Evolutionary conservation across 2,888 invertebrate genomes (phyloP).

Genomic region (Neoaliturus tenellus): DNA sequence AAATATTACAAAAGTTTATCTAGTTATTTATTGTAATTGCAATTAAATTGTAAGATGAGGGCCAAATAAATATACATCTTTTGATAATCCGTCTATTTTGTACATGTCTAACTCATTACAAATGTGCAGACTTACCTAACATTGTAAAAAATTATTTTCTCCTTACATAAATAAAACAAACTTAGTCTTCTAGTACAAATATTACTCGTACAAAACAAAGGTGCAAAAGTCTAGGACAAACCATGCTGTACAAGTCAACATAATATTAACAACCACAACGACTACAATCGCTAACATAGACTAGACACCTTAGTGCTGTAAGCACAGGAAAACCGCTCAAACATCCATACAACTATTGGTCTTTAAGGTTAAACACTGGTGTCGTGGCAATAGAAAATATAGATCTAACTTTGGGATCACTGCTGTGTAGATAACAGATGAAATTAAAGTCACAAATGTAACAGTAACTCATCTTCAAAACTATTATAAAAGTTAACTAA

Average conservation of each 20-base stretch:
- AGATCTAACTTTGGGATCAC: slow-evolving; percentile 41
- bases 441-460: too few relatives aligned
- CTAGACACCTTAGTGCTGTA: slow-evolving; percentile 54
- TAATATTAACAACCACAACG: slow-evolving; percentile 22
- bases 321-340: slow-evolving; percentile 11
- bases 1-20: too few relatives aligned
- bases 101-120: slow-evolving; percentile 34
- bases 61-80: too few relatives aligned
- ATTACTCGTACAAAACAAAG: slow-evolving; percentile 31
- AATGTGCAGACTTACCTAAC: slow-evolving; percentile 47
- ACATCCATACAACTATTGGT: slow-evolving; percentile 43
- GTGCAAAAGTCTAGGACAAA: slow-evolving; percentile 33
- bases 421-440: too few relatives aligned
- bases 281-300: slow-evolving; percentile 51
- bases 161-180: slow-evolving; percentile 6
- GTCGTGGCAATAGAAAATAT: slow-evolving; percentile 32
- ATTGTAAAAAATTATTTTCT: slow-evolving; percentile 36
- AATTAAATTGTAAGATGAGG: too few relatives aligned
- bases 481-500: too few relatives aligned
- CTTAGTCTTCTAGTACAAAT: slow-evolving; percentile 27
- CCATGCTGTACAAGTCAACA: slow-evolving; percentile 39
- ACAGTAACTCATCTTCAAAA: too few relatives aligned
- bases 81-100: slow-evolving; percentile 39
- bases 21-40: too few relatives aligned
- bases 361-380: neutral